Evolutionary conservation across 2,113 vertebrate species (phyloP).

Genomic region (Grammomys dolichurus): DNA sequence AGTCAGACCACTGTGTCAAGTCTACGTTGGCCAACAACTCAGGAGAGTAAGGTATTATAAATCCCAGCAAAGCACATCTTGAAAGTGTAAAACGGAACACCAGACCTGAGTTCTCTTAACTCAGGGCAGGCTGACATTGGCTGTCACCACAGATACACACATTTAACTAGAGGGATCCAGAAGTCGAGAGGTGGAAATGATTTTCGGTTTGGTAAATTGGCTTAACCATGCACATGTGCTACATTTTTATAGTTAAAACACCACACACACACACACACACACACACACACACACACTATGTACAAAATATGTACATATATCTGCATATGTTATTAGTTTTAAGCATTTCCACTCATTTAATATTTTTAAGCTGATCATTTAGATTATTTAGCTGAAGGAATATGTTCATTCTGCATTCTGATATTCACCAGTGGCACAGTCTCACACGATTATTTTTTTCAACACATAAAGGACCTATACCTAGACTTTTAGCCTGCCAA

Average conservation of each 20-base stretch:
- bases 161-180: background rate
- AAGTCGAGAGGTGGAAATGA: background rate
- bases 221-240: background rate
- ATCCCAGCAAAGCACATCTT: background rate
- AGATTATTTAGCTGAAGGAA: slow-evolving; percentile 10
- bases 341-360: background rate
- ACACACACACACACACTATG: background rate
- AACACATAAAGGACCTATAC: background rate
- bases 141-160: background rate
- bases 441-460: background rate
- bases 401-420: background rate
- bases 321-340: background rate
- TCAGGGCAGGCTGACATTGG: background rate
- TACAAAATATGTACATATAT: background rate
- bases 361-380: slow-evolving; percentile 49
- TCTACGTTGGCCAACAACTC: background rate
- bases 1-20: background rate
- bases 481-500: background rate
- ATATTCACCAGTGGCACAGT: background rate
- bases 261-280: background rate
- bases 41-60: slow-evolving; percentile 19
- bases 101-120: background rate
- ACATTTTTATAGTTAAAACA: slow-evolving; percentile 2
- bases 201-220: slow-evolving; percentile 27
- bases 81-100: slow-evolving; percentile 14